These are phyloP conservation scores for Propithecus perrieri DNA, from an alignment of 2,797 vertebrate genomes.

Conservation along the genomic window DNA sequence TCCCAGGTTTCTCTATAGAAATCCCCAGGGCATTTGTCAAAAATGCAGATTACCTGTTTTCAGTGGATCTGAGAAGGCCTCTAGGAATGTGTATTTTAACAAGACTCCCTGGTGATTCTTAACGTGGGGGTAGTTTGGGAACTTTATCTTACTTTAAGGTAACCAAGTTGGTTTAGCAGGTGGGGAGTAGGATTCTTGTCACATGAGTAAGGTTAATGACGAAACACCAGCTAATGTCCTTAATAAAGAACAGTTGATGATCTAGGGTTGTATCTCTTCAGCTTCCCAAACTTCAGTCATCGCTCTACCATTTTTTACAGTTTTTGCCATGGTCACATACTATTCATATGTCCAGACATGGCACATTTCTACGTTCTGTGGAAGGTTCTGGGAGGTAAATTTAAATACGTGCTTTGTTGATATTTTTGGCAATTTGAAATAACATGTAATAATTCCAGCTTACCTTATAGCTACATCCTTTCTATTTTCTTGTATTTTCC, in stretches of 20 bases:
- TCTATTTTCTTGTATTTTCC: background rate
- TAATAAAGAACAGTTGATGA: background rate
- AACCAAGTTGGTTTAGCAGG: background rate
- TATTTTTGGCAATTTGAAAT: background rate
- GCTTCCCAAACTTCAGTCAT: background rate
- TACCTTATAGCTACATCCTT: background rate
- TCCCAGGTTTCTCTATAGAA: background rate
- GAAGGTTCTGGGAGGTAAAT: background rate
- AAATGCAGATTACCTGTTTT: background rate
- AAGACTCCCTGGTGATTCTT: background rate
- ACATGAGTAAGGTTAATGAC: background rate
- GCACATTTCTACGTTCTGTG: background rate
- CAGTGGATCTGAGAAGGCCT: background rate
- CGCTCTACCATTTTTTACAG: background rate
- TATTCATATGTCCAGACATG: background rate
- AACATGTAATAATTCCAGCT: background rate
- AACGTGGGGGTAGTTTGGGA: background rate
- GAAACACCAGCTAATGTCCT: background rate
- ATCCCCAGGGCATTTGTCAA: background rate
- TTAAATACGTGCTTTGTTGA: background rate
- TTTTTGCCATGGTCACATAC: background rate
- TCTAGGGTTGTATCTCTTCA: background rate
- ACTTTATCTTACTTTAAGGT: slow-evolving; percentile 4
- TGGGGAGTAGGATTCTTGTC: background rate
- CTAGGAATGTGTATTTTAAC: background rate